Evolutionary conservation across 2,113 vertebrate species (phyloP).

Genomic region (Notothenia coriiceps): DNA sequence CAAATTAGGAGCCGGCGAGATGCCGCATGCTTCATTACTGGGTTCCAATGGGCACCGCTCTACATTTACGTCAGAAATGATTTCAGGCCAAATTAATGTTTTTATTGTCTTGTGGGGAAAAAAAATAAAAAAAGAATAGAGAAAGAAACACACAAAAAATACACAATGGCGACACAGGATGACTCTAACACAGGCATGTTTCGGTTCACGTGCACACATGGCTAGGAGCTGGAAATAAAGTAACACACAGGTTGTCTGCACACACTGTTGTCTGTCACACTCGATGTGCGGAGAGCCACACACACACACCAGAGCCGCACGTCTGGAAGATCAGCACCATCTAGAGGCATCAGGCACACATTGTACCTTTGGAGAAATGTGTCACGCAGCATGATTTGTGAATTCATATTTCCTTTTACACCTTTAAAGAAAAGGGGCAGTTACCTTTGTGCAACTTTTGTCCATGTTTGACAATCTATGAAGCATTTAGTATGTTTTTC

Average conservation of each 20-base stretch:
- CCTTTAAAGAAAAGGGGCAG: slow-evolving; percentile 12
- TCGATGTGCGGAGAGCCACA: slow-evolving; percentile 10
- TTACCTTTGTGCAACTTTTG: no score
- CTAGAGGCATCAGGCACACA: slow-evolving; percentile 86
- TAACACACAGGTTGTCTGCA: slow-evolving; percentile 62
- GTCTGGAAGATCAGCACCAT: slow-evolving; percentile 91
- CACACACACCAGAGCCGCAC: slow-evolving; percentile 27
- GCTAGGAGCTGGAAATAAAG: slow-evolving; percentile 33
- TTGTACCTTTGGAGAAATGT: slow-evolving; percentile 44
- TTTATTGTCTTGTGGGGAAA: slow-evolving; percentile 92
- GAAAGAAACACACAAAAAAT: background rate
- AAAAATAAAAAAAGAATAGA: slow-evolving; percentile 66
- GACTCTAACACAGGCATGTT: slow-evolving; percentile 40
- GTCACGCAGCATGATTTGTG: slow-evolving; percentile 18
- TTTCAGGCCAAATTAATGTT: slow-evolving; percentile 99
- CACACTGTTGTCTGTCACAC: slow-evolving; percentile 52
- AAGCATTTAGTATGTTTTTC: no score
- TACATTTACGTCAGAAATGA: slow-evolving; percentile 99
- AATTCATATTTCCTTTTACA: slow-evolving; percentile 27
- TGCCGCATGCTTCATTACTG: slow-evolving; percentile 99
- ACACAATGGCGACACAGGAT: slow-evolving; percentile 19
- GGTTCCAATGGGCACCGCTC: slow-evolving; percentile 98
- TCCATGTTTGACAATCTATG: no score
- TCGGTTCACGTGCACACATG: slow-evolving; percentile 37
- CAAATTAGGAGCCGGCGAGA: slow-evolving; percentile 99